phyloP scores from a whole-genome alignment of 2,888 invertebrate genomes.

The Dynastes grantii region DNA sequence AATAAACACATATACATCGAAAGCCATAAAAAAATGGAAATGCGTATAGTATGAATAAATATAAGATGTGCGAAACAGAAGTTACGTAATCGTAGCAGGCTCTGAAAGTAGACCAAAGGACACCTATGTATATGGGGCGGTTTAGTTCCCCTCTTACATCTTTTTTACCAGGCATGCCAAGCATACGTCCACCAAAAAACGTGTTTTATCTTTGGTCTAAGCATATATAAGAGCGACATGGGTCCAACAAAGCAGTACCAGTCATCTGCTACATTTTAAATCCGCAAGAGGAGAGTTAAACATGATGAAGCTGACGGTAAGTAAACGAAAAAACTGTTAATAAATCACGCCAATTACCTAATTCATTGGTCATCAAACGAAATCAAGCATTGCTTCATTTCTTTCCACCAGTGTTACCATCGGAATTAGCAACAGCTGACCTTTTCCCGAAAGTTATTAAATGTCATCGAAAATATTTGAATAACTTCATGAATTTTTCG shows the following conservation, averaged over 20 bases:
- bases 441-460: no score
- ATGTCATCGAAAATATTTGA: no score
- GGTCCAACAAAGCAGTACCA: constrained; percentile 59
- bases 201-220: not conserved
- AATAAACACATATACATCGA: not conserved
- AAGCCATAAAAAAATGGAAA: not conserved
- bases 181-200: not conserved
- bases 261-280: constrained; percentile 63
- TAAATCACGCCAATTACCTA: not conserved
- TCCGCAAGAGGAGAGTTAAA: constrained; percentile 52
- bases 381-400: not conserved
- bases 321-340: constrained; percentile 43
- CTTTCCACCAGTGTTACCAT: not conserved
- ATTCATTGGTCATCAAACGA: no score
- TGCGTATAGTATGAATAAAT: not conserved
- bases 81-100: constrained; percentile 57
- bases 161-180: not conserved
- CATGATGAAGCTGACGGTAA: constrained; percentile 67
- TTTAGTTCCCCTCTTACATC: constrained; percentile 60
- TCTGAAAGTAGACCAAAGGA: constrained; percentile 63
- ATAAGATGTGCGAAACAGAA: not conserved
- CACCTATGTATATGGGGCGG: constrained; percentile 51
- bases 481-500: no score
- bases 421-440: not conserved
- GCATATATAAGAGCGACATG: constrained; percentile 62